Evolutionary conservation across 2,113 vertebrate species (phyloP).

Genomic region (Pholis gunnellus): DNA sequence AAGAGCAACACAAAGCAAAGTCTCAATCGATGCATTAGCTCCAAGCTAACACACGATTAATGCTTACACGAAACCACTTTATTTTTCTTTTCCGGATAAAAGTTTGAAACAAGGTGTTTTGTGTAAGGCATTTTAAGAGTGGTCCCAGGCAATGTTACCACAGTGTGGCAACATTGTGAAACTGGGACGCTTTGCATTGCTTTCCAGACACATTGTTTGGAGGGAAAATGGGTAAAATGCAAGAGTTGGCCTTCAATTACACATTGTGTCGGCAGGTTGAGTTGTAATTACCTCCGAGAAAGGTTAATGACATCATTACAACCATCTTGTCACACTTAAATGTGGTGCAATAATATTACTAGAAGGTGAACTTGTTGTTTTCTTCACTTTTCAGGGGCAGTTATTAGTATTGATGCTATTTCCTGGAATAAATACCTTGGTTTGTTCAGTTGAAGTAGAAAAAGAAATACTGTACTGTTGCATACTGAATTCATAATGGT

Average conservation of each 20-base stretch:
- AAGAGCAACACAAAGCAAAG: constrained; percentile 78
- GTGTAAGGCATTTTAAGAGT: constrained; percentile 69
- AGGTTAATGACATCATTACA: constrained; percentile 75
- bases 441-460: constrained; percentile 23
- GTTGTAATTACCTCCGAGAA: constrained; percentile 71
- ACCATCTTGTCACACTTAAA: constrained; percentile 65
- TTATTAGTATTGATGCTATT: constrained; percentile 28
- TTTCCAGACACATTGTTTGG: constrained; percentile 80
- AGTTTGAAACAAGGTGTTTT: constrained; percentile 70
- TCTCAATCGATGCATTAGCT: constrained; percentile 75
- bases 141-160: constrained; percentile 61
- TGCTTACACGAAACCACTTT: constrained; percentile 74
- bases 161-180: constrained; percentile 51
- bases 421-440: background rate
- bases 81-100: constrained; percentile 51
- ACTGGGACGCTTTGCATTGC: constrained; percentile 79
- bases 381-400: constrained; percentile 23
- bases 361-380: constrained; percentile 37
- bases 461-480: constrained; percentile 9
- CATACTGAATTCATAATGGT: constrained; percentile 16
- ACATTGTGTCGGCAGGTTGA: constrained; percentile 64
- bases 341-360: constrained; percentile 48
- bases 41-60: constrained; percentile 79
- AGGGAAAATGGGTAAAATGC: constrained; percentile 68
- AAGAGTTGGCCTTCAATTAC: constrained; percentile 78